A percentile compares a stretch with the other conserved stretches of the same genome.
Evolutionary conservation across 2,797 vertebrate species (phyloP).

Genomic region (Syngnathus rostellatus): DNA sequence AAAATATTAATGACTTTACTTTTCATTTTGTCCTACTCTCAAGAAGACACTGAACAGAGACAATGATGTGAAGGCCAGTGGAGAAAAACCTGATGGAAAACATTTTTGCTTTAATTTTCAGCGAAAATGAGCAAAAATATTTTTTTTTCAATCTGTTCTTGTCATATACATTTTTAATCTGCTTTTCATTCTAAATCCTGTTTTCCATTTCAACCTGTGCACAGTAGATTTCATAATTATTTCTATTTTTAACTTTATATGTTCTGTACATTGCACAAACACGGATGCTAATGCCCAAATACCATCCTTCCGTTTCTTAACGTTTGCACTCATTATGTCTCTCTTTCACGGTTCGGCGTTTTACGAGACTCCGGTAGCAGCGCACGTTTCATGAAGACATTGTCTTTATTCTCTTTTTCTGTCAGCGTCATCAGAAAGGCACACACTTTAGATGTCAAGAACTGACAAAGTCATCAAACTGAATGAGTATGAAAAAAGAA

Average conservation of each 20-base stretch:
- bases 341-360: neutral
- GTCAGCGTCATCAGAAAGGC: conserved; percentile 14
- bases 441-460: conserved; percentile 26
- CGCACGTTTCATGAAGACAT: neutral
- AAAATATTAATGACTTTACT: neutral
- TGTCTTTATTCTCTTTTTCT: neutral
- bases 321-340: conserved; percentile 8
- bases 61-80: neutral
- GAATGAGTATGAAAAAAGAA: conserved; percentile 14
- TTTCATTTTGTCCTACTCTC: conserved; percentile 5
- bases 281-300: neutral
- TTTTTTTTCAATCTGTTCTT: no score
- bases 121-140: neutral
- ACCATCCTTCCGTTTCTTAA: conserved; percentile 12
- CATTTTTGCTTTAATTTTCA: neutral
- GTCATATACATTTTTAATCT: no score
- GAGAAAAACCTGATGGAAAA: neutral
- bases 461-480: conserved; percentile 34
- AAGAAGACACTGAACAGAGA: neutral
- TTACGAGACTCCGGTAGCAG: neutral
- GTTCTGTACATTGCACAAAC: neutral
- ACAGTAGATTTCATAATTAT: neutral
- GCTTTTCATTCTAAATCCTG: no score
- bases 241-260: neutral
- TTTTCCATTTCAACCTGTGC: neutral